Percentiles rank a stretch among this genome's conserved stretches.
Conservation (phyloP, 2,888 invertebrate species). For the Rotaria sp. region DNA sequence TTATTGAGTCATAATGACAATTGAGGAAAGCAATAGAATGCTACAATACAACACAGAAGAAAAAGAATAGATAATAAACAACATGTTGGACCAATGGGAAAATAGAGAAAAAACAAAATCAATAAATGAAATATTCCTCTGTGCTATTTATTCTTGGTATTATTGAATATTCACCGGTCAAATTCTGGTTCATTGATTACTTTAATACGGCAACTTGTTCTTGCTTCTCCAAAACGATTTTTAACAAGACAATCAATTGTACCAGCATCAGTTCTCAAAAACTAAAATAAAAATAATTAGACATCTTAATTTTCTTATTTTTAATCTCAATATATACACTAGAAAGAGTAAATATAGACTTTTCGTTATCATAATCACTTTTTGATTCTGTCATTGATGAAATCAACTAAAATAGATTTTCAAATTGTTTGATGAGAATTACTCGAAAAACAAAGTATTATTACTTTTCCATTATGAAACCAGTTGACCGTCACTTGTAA, state of each 20-base stretch:
- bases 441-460: too few species aligned
- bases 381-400: background rate
- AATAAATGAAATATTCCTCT: background rate
- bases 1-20: background rate
- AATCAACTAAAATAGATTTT: background rate
- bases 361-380: conserved; percentile 1
- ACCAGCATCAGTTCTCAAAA: background rate
- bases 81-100: background rate
- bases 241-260: background rate
- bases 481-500: background rate
- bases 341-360: background rate
- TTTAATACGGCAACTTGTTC: conserved; percentile 1
- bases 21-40: background rate
- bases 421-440: background rate
- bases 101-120: background rate
- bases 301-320: background rate
- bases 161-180: background rate
- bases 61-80: background rate
- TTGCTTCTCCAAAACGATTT: conserved; percentile 27
- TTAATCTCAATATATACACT: background rate
- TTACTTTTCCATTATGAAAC: conserved; percentile 18
- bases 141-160: background rate
- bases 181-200: background rate
- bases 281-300: background rate
- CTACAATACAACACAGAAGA: background rate